Evolutionary conservation across 2,888 invertebrate species (phyloP), one percentile per base, ranked within the genome.

Genomic region (Zygogramma bicolorata): DNA sequence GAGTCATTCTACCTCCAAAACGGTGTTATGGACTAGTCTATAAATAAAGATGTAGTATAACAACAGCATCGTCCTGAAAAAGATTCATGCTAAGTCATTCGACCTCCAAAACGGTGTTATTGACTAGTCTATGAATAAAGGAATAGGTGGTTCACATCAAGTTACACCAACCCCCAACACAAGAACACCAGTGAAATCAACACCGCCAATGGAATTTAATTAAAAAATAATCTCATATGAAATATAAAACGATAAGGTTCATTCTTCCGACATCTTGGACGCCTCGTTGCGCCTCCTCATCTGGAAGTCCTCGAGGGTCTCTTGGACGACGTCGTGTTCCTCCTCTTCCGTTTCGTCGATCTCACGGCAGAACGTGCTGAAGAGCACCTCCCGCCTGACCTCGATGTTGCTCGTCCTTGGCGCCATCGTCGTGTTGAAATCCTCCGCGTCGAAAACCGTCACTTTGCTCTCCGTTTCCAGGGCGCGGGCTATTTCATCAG

Each of bases 361-460:
- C 6, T 68, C 68, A 0, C 31, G 29, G 1, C n/a, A n/a, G 38
- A 68, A 68, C 1, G 68, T 60, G 60, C 46, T 59, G 29, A 27
- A 53, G 6, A 68, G 49, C 18, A 68, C 34, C 18, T 60, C 46
- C 10, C 68, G 53, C 25, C 67, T 67, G 10, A 34, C 29, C 13
- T 61, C 60, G 10, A 68, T 13, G 34, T 61, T 61, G 15, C 22
- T 61, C 8, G 49, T 68, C 7, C 68, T 61, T 5, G 68, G 68
- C 2, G 68, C 68, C 68, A 68, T 68, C 1, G 68, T 61, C n/a
- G 49, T 27, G 29, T 68, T 61, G 15, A 61, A n/a, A 18, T 49
- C 42, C 18, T 68, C 68, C 13, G 68, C 61, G 40, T 68, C 61
- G 31, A 49, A 68, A 10, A 62, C 68, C 1, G 61, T 49, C 61